Evolutionary conservation across 2,888 invertebrate species (phyloP).

Genomic region (Trichogramma dendrolimi): DNA sequence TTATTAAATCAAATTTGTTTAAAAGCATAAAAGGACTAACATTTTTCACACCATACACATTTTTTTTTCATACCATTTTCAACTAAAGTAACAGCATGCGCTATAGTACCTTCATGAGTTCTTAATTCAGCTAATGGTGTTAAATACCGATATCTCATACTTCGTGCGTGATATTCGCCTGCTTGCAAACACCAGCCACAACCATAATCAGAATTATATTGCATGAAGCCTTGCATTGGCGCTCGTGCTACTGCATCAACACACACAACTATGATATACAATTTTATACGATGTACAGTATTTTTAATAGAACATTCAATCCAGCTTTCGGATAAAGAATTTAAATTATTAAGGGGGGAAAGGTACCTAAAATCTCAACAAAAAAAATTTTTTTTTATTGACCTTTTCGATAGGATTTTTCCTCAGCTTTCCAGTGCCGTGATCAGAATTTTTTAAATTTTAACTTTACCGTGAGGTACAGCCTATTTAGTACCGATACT

Average conservation of each 20-base stretch:
- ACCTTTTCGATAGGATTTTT: no score
- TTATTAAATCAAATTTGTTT: not conserved
- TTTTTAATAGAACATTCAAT: constrained; percentile 9
- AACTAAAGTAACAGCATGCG: not conserved
- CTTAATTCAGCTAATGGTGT: not conserved
- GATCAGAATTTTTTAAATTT: no score
- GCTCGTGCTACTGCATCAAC: constrained; percentile 17
- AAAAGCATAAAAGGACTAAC: not conserved
- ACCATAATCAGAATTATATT: constrained; percentile 9
- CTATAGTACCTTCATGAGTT: constrained; percentile 5
- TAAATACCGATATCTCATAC: not conserved
- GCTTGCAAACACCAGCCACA: constrained; percentile 7
- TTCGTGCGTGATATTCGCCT: not conserved
- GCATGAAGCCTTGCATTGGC: constrained; percentile 11
- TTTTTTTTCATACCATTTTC: not conserved
- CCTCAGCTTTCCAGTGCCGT: no score
- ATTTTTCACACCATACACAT: not conserved
- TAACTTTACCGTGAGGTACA: no score
- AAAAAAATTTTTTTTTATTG: no score
- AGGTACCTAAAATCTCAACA: no score
- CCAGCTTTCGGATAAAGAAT: constrained; percentile 8
- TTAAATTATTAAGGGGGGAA: constrained; percentile 6
- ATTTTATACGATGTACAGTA: not conserved
- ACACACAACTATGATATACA: constrained; percentile 5
- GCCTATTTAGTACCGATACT: no score